Evolutionary conservation across 2,888 invertebrate species (phyloP), one percentile per base, ranked within the genome.

Genomic region (Charanyca ferruginea): DNA sequence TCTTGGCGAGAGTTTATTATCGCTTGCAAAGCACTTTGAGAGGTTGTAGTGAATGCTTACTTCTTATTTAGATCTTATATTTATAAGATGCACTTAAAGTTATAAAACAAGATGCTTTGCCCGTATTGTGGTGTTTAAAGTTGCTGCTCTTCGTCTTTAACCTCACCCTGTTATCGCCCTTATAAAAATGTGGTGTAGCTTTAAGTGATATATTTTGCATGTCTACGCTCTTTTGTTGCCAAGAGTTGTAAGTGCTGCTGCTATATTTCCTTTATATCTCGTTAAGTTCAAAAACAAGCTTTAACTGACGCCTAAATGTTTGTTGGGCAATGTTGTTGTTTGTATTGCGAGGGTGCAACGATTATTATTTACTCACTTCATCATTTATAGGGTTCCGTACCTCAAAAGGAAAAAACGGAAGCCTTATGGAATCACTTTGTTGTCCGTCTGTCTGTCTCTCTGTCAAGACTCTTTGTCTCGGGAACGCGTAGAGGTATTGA

Each of bases 61-160:
- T 54, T 54, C 42, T 42, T 44, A 44, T 41, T 38, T n/a, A 23
- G 23, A 53, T 23, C 11, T 55, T 55, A 28, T 20, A 51, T 11
- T 51, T 51, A 3, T 51, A 51, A 28, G 49, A 28, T 51, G 6
- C 49, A 51, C 49, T 18, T 28, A 51, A 28, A 32, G 13, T 28
- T 20, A 20, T 20, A 20, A 20, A 18, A 32, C 20, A 35, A 35
- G 20, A 52, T 20, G 51, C 51, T 20, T 35, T 16, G 51, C 32
- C 18, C 20, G 20, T 16, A 52, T 22, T 35, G 9, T 35, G 35
- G 35, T 16, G 20, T 52, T 35, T 22, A 52, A 52, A 35, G 35
- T 20, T 52, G 35, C 35, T 22, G 32, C 52, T 52, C 2, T 35
- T 5, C 35, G 5, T 35, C 52, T 52, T 35, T 16, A 51, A 32